Evolutionary conservation across 2,797 vertebrate genomes (phyloP).

Genomic region (Arnoldichthys spilopterus): DNA sequence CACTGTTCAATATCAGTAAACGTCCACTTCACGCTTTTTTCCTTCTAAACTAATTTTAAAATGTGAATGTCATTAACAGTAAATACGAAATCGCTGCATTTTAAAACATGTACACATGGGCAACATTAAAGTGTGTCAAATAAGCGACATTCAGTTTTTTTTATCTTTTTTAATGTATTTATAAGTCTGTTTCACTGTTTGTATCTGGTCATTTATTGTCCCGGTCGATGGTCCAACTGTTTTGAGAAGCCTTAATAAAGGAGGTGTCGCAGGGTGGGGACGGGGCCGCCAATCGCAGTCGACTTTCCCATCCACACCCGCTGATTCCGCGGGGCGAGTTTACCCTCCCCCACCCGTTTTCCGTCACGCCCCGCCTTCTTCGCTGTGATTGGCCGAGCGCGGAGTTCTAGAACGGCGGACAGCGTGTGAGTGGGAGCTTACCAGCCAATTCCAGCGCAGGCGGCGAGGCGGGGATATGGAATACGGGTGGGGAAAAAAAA

Average conservation of each 20-base stretch:
- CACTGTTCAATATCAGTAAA: background rate
- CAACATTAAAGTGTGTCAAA: background rate
- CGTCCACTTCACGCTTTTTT: too few species aligned
- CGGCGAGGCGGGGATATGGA: background rate
- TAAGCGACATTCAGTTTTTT: too few species aligned
- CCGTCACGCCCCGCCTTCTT: background rate
- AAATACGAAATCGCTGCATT: background rate
- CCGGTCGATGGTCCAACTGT: conserved; percentile 13
- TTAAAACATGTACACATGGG: background rate
- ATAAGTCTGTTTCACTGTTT: background rate
- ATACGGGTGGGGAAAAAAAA: background rate
- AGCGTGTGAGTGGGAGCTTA: background rate
- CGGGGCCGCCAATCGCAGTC: conserved; percentile 44
- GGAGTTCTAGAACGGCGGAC: background rate
- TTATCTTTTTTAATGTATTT: too few species aligned
- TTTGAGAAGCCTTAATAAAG: conserved; percentile 15
- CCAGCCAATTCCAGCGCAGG: background rate
- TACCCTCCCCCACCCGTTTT: background rate
- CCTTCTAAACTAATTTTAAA: background rate
- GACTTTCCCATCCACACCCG: conserved; percentile 42
- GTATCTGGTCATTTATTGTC: background rate
- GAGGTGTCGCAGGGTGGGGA: background rate
- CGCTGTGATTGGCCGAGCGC: background rate
- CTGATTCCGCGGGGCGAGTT: background rate
- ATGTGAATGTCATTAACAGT: background rate